phyloP scores from a whole-genome alignment of 2,888 invertebrate species.

The Tineola bisselliella region DNA sequence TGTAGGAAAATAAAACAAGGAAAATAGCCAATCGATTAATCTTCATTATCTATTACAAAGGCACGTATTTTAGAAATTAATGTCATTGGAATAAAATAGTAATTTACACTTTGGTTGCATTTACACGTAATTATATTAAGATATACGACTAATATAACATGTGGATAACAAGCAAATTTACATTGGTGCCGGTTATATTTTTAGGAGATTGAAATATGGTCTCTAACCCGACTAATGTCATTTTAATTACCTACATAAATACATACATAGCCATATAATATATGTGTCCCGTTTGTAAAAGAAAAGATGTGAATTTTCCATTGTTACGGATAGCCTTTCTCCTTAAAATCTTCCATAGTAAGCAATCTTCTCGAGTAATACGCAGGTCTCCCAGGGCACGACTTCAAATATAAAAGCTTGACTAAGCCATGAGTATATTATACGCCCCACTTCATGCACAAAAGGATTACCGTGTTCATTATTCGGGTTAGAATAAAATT shows the following conservation, averaged over 20 bases:
- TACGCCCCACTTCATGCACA: background rate
- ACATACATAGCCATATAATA: no score
- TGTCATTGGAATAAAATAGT: background rate
- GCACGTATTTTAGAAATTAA: no score
- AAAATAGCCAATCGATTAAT: background rate
- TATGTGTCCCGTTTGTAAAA: no score
- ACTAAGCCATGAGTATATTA: constrained; percentile 1
- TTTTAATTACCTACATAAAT: no score
- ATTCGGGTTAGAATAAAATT: background rate
- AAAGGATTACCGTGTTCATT: constrained; percentile 2
- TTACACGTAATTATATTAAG: background rate
- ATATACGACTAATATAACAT: no score
- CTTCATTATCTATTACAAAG: background rate
- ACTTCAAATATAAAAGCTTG: background rate
- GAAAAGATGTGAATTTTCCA: background rate
- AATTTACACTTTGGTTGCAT: background rate
- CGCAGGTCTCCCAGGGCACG: background rate
- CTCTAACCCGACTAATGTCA: no score
- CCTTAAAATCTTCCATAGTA: background rate
- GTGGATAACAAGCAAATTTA: no score
- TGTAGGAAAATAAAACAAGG: background rate
- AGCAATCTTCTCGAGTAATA: background rate
- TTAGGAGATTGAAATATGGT: no score
- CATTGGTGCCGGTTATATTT: no score
- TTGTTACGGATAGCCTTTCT: background rate